Evolutionary conservation across 1,140 invertebrate species (phyloP).

Genomic region (Bombus fervidus): DNA sequence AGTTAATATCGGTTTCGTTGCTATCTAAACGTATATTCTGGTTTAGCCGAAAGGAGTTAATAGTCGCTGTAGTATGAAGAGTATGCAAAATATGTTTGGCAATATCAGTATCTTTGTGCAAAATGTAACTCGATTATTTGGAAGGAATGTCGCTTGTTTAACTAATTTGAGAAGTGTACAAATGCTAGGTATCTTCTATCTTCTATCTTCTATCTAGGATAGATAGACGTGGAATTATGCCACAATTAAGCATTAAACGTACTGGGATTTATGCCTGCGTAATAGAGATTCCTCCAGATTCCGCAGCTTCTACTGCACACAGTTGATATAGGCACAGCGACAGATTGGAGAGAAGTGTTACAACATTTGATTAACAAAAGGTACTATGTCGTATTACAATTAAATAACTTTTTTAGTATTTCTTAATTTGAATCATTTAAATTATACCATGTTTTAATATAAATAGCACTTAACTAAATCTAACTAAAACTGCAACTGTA

Average conservation of each 20-base stretch:
- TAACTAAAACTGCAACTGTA: slow-evolving; percentile 22
- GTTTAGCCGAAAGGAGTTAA: no score
- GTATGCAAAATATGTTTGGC: slow-evolving; percentile 20
- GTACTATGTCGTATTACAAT: neutral
- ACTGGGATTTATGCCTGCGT: slow-evolving; percentile 61
- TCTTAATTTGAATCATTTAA: neutral
- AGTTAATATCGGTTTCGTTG: neutral
- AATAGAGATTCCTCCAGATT: slow-evolving; percentile 61
- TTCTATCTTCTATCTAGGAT: no score
- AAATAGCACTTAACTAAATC: neutral
- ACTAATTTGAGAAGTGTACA: slow-evolving; percentile 55
- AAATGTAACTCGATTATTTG: slow-evolving; percentile 24
- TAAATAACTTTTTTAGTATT: neutral
- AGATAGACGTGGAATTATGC: slow-evolving; percentile 66
- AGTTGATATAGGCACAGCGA: neutral
- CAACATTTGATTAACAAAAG: neutral
- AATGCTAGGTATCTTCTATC: slow-evolving; percentile 58
- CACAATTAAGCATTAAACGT: slow-evolving; percentile 62
- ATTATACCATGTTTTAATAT: neutral
- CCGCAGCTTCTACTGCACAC: slow-evolving; percentile 14
- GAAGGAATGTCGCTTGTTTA: slow-evolving; percentile 53
- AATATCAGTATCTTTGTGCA: slow-evolving; percentile 48
- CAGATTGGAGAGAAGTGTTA: neutral
- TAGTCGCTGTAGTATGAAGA: neutral
- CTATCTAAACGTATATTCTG: neutral